These are phyloP conservation scores for Megaustenia siamemsis DNA, from an alignment of 2,888 invertebrate species.

Conservation along the genomic window DNA sequence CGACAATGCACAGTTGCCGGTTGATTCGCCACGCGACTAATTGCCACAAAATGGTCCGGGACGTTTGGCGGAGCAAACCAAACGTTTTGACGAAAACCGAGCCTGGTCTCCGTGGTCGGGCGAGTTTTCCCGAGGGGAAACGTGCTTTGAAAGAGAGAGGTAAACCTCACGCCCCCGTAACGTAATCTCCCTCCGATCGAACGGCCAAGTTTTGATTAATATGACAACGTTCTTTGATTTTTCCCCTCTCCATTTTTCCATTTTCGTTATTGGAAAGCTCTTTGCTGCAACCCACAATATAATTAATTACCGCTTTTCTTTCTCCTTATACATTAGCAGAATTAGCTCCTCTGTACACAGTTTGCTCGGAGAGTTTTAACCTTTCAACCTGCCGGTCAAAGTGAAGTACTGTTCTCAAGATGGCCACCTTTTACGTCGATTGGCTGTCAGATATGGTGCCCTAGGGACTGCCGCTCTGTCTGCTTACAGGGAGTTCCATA, in stretches of 20 bases:
- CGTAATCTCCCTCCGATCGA: constrained; percentile 36
- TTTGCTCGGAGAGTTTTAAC: constrained; percentile 46
- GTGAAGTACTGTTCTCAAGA: constrained; percentile 41
- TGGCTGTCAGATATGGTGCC: constrained; percentile 20
- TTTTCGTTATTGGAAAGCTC: constrained; percentile 41
- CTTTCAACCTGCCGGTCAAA: constrained; percentile 32
- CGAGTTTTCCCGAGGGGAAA: constrained; percentile 16
- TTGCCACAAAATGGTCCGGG: constrained; percentile 52
- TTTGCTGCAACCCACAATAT: constrained; percentile 44
- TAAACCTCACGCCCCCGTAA: constrained; percentile 36
- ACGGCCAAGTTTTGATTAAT: constrained; percentile 50
- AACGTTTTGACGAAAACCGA: constrained; percentile 53
- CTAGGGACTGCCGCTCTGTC: not conserved
- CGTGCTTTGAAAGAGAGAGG: constrained; percentile 28
- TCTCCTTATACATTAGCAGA: constrained; percentile 53
- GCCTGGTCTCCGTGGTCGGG: constrained; percentile 39
- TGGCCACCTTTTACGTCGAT: constrained; percentile 47
- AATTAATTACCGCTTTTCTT: constrained; percentile 54
- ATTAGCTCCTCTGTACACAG: constrained; percentile 52
- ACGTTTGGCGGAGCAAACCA: constrained; percentile 39
- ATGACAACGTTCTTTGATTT: constrained; percentile 46
- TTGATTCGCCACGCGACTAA: constrained; percentile 54
- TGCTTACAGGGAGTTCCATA: not conserved
- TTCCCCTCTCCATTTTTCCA: constrained; percentile 9
- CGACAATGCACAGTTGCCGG: constrained; percentile 38